Conservation (phyloP, 1,140 invertebrate species). For the Macrostomum lignano region DNA sequence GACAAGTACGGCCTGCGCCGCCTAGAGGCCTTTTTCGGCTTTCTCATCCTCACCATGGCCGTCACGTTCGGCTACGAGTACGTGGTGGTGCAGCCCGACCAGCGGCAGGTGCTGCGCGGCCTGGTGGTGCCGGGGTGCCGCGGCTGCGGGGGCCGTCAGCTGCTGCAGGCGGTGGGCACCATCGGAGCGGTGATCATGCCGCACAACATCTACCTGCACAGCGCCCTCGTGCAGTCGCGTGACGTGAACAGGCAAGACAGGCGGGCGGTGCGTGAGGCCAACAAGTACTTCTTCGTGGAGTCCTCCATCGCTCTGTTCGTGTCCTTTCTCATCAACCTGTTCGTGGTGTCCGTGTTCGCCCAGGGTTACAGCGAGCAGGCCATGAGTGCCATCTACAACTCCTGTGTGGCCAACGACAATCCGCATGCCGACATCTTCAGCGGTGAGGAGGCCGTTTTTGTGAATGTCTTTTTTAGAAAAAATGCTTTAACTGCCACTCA, state of each 20-base stretch:
- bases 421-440: slow-evolving; percentile 26
- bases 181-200: slow-evolving; percentile 82
- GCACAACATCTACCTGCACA: slow-evolving; percentile 74
- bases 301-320: slow-evolving; percentile 47
- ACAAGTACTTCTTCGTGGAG: slow-evolving; percentile 62
- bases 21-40: slow-evolving; percentile 54
- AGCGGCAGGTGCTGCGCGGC: slow-evolving; percentile 42
- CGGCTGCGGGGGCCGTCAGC: slow-evolving; percentile 37
- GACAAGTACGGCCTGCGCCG: slow-evolving; percentile 68
- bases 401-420: slow-evolving; percentile 28
- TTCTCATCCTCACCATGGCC: slow-evolving; percentile 56
- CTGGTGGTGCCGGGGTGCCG: slow-evolving; percentile 52
- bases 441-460: not conserved
- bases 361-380: slow-evolving; percentile 45
- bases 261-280: slow-evolving; percentile 36
- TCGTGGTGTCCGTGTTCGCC: slow-evolving; percentile 61
- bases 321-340: slow-evolving; percentile 63
- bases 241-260: slow-evolving; percentile 17
- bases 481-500: not conserved
- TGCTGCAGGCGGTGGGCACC: slow-evolving; percentile 55
- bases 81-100: slow-evolving; percentile 40
- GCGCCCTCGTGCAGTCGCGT: slow-evolving; percentile 50
- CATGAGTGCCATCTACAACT: slow-evolving; percentile 15
- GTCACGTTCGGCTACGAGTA: slow-evolving; percentile 64
- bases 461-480: not conserved